Base-by-base conservation (phyloP, 2,888 invertebrate species). In the Leucoma salicis region DNA sequence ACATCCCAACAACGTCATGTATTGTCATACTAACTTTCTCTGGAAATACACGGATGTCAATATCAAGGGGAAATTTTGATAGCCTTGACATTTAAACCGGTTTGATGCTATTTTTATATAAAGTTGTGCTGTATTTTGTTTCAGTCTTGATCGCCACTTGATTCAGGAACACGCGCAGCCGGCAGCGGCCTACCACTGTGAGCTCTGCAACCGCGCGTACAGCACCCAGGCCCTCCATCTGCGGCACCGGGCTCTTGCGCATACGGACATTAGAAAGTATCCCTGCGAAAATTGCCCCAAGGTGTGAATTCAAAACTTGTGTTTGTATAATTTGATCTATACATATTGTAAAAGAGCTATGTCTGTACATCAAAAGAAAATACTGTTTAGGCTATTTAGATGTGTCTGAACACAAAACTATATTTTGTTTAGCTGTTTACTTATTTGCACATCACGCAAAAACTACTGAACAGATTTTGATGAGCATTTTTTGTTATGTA, bases 211-310 rank as follows among this genome's bases (percentile, higher is more conserved):
- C 14, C 93, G 94, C 62, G 93, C 94, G 3, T 98, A 95, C 86
- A 93, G 95, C 59, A 94, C 95, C 91, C 92, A 95, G 33, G 94
- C 95, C 0, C 91, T 96, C 51, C 90, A 97, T 39, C 92, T 96
- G 48, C 93, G 95, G 35, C 98, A 98, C 81, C 94, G 95, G 42
- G 94, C 95, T 1, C 88, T 95, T 34, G 92, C 92, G 28, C 96
- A 96, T 81, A 95, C 96, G 15, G 94, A 95, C 74, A 92, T 94
- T 46, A 92, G 96, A 62, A 95, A 95, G 74, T 98, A 97, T 82
- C 94, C 95, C 53, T 98, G 98, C 87, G 98, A 98, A 78, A 97
- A 97, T 78, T 97, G 96, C 75, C 92, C 94, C 56, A 96, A 95
- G 93, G 95, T 95, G 85, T 87, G 90, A 44, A 52, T 53, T 47